Conservation (phyloP, 1,140 invertebrate species). For the Leptinotarsa defecta region DNA sequence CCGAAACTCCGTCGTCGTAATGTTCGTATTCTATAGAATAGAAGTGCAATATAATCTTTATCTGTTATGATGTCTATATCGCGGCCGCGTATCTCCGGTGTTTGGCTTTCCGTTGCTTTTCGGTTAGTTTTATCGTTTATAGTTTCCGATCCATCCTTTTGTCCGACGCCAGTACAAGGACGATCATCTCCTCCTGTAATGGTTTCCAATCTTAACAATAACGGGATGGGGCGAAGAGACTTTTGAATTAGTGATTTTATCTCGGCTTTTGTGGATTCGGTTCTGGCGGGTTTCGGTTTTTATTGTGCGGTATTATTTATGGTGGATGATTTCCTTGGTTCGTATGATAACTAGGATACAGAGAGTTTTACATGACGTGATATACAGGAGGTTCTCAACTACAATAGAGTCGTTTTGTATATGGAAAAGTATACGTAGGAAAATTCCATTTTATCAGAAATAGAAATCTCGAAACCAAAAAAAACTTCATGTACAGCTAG, state of each 20-base stretch:
- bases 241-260: slow-evolving; percentile 29
- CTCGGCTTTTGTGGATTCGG: slow-evolving; percentile 15
- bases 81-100: slow-evolving; percentile 36
- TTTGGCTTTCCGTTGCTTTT: slow-evolving; percentile 40
- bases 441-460: too few species aligned
- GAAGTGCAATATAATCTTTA: slow-evolving; percentile 40
- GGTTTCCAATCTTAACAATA: slow-evolving; percentile 28
- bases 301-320: neutral
- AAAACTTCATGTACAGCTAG: too few species aligned
- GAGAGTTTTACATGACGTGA: too few species aligned
- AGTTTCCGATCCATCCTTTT: slow-evolving; percentile 44
- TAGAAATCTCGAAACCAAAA: too few species aligned
- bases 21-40: slow-evolving; percentile 14
- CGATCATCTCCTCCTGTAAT: slow-evolving; percentile 27
- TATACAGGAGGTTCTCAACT: too few species aligned
- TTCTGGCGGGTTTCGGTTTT: slow-evolving; percentile 5
- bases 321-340: too few species aligned
- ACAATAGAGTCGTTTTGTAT: too few species aligned
- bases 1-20: neutral
- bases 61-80: slow-evolving; percentile 42
- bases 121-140: slow-evolving; percentile 49
- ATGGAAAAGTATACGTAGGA: too few species aligned
- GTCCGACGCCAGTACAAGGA: slow-evolving; percentile 31
- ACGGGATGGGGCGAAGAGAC: neutral
- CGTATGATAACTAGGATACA: too few species aligned